Base-by-base conservation (phyloP, 2,888 invertebrate species). In the Zaprionus bogoriensis region DNA sequence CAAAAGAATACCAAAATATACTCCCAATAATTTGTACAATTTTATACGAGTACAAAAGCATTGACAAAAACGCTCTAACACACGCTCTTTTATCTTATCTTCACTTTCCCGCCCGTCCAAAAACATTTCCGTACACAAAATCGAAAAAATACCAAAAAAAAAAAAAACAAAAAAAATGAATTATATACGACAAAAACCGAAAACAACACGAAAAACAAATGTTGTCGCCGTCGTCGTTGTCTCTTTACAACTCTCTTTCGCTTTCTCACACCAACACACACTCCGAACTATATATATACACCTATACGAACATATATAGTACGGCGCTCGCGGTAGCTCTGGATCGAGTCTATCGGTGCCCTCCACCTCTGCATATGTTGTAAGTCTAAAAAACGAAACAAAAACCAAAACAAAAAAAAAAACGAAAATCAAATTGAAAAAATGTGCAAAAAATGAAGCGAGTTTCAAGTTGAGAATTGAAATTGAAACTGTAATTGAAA, bases 281-380 rank as follows among this genome's bases (percentile, higher is more conserved):
- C 3, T 7, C 14, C 42, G 47, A 58, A 17, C 53, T 39, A 55
- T 55, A 64, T 92, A 52, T 17, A 38, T 12, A 52, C 41, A 51
- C 39, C 46, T 22, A 57, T 25, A 22, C 93, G 93, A 92, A 88
- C 92, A 93, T 38, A 47, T 69, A 28, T 77, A 83, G 82, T 83
- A 83, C 62, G 82, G 82, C 91, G 93, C 93, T 90, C 92, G 93
- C 88, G 93, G 93, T 92, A 93, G 93, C 89, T 93, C 93, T 92
- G 95, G 95, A 93, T 95, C 95, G 92, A 95, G 95, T 93, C 93
- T 95, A 92, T 95, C 95, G 92, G 95, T 95, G 93, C 95, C 95
- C 92, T 94, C 95, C 89, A 92, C 95, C 90, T 95, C 94, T 89
- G 93, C 92, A 89, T 92, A 92, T 92, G 93, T 92, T 91, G 93